Evolutionary conservation across 2,888 invertebrate genomes (phyloP).

Genomic region (Syrista parreyssii): DNA sequence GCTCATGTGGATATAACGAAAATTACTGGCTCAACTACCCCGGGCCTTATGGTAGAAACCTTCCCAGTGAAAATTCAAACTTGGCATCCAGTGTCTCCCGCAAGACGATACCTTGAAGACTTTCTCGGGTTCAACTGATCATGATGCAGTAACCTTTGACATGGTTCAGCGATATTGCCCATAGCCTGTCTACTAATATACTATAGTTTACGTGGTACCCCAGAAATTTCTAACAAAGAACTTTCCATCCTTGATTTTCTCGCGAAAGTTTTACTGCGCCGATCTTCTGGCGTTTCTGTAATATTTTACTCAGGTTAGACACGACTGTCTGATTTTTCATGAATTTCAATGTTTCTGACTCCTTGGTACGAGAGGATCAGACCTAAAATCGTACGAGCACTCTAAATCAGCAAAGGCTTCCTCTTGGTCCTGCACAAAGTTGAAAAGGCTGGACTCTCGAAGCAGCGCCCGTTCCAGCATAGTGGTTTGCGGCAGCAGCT

Average conservation of each 20-base stretch:
- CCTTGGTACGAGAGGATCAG: neutral
- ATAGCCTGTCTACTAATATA: neutral
- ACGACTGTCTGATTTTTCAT: neutral
- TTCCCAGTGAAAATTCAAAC: neutral
- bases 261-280: neutral
- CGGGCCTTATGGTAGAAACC: neutral
- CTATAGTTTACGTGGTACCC: neutral
- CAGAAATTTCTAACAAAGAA: neutral
- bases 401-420: neutral
- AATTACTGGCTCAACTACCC: neutral
- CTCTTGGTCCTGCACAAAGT: neutral
- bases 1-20: neutral
- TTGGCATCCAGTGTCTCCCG: neutral
- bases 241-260: neutral
- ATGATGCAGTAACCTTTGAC: neutral
- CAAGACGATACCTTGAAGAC: neutral
- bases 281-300: neutral
- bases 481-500: constrained; percentile 16
- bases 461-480: neutral
- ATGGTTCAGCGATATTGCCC: neutral
- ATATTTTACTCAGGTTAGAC: neutral
- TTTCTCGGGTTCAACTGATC: neutral
- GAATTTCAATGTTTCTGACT: neutral
- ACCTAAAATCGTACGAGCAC: neutral
- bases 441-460: neutral